phyloP scores from a whole-genome alignment of 2,797 vertebrate species.

The Hephaestus fuliginosus region DNA sequence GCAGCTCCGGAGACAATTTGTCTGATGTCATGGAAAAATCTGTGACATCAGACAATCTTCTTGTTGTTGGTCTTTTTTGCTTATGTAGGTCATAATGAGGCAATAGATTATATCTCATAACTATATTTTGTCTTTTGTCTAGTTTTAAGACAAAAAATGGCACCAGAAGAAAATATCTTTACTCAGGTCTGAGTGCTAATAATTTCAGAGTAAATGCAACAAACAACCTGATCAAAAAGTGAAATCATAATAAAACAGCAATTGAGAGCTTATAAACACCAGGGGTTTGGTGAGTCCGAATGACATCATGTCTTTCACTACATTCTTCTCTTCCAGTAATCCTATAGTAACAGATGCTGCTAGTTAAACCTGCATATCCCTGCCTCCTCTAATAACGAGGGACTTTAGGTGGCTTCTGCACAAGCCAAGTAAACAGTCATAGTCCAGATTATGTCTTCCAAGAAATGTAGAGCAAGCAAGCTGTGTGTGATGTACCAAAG shows the following conservation, averaged over 20 bases:
- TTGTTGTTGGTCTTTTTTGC: too few species aligned
- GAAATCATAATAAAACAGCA: slow-evolving; percentile 56
- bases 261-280: slow-evolving; percentile 43
- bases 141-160: neutral
- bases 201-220: neutral
- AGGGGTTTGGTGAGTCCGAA: slow-evolving; percentile 58
- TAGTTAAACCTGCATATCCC: slow-evolving; percentile 78
- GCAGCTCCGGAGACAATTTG: too few species aligned
- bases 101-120: too few species aligned
- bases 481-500: slow-evolving; percentile 49
- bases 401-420: slow-evolving; percentile 64
- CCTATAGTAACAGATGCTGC: slow-evolving; percentile 82
- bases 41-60: too few species aligned
- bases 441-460: slow-evolving; percentile 61
- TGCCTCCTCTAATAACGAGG: slow-evolving; percentile 72
- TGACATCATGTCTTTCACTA: slow-evolving; percentile 79
- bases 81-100: too few species aligned
- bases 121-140: neutral
- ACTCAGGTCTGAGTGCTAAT: neutral
- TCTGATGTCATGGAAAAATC: too few species aligned
- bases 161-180: neutral
- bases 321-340: slow-evolving; percentile 77
- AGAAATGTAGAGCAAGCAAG: slow-evolving; percentile 50
- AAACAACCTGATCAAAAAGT: slow-evolving; percentile 49
- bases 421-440: slow-evolving; percentile 49